Evolutionary conservation across 1,140 invertebrate species (phyloP), one percentile per base, ranked within the genome.

Genomic region (Polypedilum vanderplanki): DNA sequence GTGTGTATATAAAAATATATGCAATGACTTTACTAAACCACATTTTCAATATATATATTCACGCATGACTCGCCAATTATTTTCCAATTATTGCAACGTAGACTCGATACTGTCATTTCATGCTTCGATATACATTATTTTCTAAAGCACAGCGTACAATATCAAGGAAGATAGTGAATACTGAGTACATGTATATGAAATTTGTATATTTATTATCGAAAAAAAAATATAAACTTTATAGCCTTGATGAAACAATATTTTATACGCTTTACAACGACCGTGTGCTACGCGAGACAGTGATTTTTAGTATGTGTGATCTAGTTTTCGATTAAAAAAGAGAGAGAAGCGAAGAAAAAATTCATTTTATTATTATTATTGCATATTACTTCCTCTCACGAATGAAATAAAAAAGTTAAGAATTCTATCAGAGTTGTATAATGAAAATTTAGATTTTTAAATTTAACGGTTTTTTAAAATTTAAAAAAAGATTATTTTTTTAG

Each of bases 251-350:
- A n/a, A 57, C 46, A 57, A n/a, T 57, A n/a, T 57, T 57, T 57
- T 57, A n/a, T 57, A 57, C 24, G 24, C 12, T 57, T 57, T 57
- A 57, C 24, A 33, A 33, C 24, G 24, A 5, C 24, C 46, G 46
- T 57, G n/a, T 57, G n/a, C 46, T 12, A 4, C 12, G 46, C n/a
- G n/a, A 57, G n/a, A 4, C 12, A 12, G 46, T n/a, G 46, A 57
- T n/a, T 57, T 57, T 57, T 57, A n/a, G 46, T n/a, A 57, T 57
- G 46, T n/a, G n/a, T 57, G 46, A 57, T 57, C 46, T 57, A 57
- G 46, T 57, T 57, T 57, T 33, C 24, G 5, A 33, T 33, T 33
- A 3, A 33, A 33, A 33, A 5, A 33, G 5, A 33, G 24, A 33
- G 24, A 33, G 1, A 33, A 33, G 24, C 24, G 24, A 33, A 33